Evolutionary conservation across 2,797 vertebrate genomes (phyloP).

Genomic region (Enteromius radiatus): DNA sequence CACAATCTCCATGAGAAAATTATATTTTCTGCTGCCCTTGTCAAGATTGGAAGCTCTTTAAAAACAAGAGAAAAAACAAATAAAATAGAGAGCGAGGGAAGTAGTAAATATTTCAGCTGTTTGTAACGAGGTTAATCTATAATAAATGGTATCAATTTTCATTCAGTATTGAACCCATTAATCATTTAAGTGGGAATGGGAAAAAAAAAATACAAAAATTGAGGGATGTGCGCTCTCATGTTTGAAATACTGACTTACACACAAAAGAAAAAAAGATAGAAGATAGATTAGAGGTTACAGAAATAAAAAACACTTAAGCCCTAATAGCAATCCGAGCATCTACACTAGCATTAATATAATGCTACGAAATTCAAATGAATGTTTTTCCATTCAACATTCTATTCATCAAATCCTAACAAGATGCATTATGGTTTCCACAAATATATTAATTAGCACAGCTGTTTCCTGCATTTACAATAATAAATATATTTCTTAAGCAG

Average conservation of each 20-base stretch:
- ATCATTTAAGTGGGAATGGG: slow-evolving; percentile 31
- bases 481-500: neutral
- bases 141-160: slow-evolving; percentile 53
- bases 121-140: slow-evolving; percentile 43
- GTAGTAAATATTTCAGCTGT: slow-evolving; percentile 49
- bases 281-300: neutral
- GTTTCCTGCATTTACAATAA: neutral
- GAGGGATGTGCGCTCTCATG: neutral
- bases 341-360: neutral
- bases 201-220: neutral
- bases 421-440: neutral
- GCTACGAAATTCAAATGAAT: neutral
- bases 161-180: slow-evolving; percentile 47
- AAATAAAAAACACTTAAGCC: neutral
- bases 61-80: neutral
- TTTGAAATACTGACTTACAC: slow-evolving; percentile 28
- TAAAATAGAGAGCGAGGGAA: neutral
- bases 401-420: neutral
- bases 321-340: neutral
- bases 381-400: neutral
- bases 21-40: neutral
- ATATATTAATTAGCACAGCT: neutral
- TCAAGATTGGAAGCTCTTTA: slow-evolving; percentile 2
- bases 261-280: neutral
- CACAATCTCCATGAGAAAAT: slow-evolving; percentile 7